phyloP scores from a whole-genome alignment of 1,140 invertebrate genomes.

The Diabrotica undecimpunctata region DNA sequence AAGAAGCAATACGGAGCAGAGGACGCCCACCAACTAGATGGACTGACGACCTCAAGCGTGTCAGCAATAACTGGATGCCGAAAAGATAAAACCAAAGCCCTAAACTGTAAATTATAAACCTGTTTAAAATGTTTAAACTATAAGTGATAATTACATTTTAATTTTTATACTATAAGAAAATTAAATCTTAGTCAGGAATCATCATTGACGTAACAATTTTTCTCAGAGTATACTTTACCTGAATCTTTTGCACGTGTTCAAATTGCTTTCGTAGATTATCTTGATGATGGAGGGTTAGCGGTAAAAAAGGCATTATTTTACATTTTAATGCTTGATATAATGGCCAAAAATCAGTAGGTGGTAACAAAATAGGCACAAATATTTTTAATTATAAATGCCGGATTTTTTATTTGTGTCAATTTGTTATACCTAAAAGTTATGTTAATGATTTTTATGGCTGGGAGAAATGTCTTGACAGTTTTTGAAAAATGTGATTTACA shows the following conservation, averaged over 20 bases:
- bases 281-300: conserved; percentile 18
- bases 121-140: no score
- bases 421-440: conserved; percentile 12
- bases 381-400: conserved; percentile 30
- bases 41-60: no score
- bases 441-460: conserved; percentile 14
- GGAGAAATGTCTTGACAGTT: conserved; percentile 10
- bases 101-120: no score
- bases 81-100: no score
- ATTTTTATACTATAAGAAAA: no score
- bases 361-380: conserved; percentile 24
- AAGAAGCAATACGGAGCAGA: no score
- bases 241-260: conserved; percentile 34
- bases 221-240: neutral
- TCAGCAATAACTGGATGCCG: no score
- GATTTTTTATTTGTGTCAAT: conserved; percentile 20
- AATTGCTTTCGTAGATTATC: conserved; percentile 21
- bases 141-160: no score
- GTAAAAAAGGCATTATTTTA: conserved; percentile 28
- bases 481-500: conserved; percentile 7
- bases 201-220: neutral
- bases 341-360: conserved; percentile 28
- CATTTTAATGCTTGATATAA: conserved; percentile 28
- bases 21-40: no score
- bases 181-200: no score